Evolutionary conservation across 1,140 invertebrate species (phyloP), one percentile per base, ranked within the genome.

Genomic region (Spodoptera frugiperda): DNA sequence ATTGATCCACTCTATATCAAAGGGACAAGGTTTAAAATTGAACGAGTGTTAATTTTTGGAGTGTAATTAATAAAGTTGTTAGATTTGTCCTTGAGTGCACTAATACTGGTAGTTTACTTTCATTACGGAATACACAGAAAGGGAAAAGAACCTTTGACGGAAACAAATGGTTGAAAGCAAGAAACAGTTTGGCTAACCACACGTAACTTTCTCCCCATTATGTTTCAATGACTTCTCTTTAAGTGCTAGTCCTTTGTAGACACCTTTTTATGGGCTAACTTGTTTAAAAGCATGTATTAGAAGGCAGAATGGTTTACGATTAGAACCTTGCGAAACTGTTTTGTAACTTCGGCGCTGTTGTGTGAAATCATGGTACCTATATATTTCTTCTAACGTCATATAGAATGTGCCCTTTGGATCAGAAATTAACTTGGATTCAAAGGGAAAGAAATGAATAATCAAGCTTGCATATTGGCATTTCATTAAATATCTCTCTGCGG

Each of bases 81-180:
- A 49, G 30, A 14, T 65, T 67, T 68, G 76, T 80, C 77, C 79
- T 84, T 82, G 80, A 70, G 59, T 55, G n/a, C 59, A 82, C 76
- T 81, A 82, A 84, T 82, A 81, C 78, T 81, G 81, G 81, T 89
- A 84, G 86, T 82, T 84, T 86, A 85, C n/a, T 10, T 17, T 6
- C 3, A 57, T 57, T 57, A 30, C 54, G 54, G 25, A 57, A 57
- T 57, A 57, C 54, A 25, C 21, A 14, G 21, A 17, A 21, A 57
- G 12, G 21, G 19, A 57, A 57, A 67, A 65, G 14, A 25, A 67
- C 63, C 21, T 67, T 67, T 65, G 46, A 67, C 44, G 44, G 63
- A 67, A 49, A 49, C 19, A 63, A 63, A 46, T 15, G 15, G 33
- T 63, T 63, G 59, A 63, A 63, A 63, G 59, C 44, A 11, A 63